Evolutionary conservation across 2,888 invertebrate species (phyloP).

Genomic region (Lordiphosa andalusiaca): DNA sequence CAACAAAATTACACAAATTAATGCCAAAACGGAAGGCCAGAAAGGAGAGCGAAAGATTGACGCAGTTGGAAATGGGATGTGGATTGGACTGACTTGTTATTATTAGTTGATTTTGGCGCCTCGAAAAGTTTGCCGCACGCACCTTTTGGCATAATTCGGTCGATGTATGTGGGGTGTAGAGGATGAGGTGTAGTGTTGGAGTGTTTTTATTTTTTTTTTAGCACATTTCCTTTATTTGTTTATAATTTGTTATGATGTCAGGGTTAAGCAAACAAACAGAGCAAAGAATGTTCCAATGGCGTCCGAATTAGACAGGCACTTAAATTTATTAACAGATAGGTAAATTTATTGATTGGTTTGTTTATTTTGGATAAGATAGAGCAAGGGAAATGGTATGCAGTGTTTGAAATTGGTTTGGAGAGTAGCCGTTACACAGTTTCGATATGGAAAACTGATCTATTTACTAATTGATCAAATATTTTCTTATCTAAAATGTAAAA

Average conservation of each 20-base stretch:
- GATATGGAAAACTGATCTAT: too few species aligned
- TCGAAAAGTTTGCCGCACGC: conserved; percentile 9
- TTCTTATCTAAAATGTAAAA: too few species aligned
- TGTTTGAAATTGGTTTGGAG: too few species aligned
- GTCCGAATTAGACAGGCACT: background rate
- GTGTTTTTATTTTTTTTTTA: background rate
- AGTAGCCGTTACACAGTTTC: too few species aligned
- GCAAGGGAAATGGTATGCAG: too few species aligned
- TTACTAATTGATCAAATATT: too few species aligned
- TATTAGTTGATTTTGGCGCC: conserved; percentile 7
- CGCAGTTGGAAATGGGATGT: conserved; percentile 20
- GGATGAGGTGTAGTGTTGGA: conserved; percentile 6
- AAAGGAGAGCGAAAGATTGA: conserved; percentile 27
- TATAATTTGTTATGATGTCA: conserved; percentile 12
- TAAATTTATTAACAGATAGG: conserved; percentile 1
- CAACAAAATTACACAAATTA: conserved; percentile 45
- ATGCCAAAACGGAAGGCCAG: conserved; percentile 21
- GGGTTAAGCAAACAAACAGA: conserved; percentile 1
- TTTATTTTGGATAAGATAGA: conserved; percentile 1
- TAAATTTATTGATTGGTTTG: background rate
- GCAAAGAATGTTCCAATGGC: background rate
- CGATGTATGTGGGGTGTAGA: background rate
- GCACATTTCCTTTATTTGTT: conserved; percentile 8
- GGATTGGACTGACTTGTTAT: conserved; percentile 15
- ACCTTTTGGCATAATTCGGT: conserved; percentile 8